Percentiles rank a stretch among this genome's conserved stretches.
Conservation (phyloP, 2,888 invertebrate species). For the Abrostola triplasia region DNA sequence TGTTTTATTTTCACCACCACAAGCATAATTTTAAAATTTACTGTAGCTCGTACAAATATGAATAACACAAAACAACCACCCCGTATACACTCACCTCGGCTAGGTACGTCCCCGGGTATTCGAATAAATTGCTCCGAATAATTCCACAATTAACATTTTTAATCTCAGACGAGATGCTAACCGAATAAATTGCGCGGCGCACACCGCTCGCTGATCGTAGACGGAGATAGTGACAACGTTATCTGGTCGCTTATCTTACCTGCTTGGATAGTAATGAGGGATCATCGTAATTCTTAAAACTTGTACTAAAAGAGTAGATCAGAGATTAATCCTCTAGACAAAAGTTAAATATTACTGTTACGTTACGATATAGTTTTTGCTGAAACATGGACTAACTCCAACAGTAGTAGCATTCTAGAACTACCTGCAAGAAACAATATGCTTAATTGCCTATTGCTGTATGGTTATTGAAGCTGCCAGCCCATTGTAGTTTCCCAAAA, state of each 20-base stretch:
- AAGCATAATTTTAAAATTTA: too few species aligned
- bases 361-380: too few species aligned
- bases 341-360: too few species aligned
- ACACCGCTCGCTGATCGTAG: conserved; percentile 62
- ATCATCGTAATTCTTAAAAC: conserved; percentile 11
- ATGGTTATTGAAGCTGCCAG: too few species aligned
- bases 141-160: conserved; percentile 88
- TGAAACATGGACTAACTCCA: too few species aligned
- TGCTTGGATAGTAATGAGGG: conserved; percentile 33
- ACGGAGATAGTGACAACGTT: conserved; percentile 63
- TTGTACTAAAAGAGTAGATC: not conserved
- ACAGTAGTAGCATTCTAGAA: too few species aligned
- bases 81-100: conserved; percentile 69
- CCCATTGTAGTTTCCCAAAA: too few species aligned
- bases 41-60: conserved; percentile 13
- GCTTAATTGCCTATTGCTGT: too few species aligned
- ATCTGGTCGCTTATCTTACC: conserved; percentile 65
- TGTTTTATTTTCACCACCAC: too few species aligned
- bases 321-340: not conserved
- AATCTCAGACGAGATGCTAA: conserved; percentile 84
- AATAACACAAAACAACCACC: conserved; percentile 45
- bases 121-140: conserved; percentile 85
- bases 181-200: conserved; percentile 78
- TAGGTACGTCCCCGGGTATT: conserved; percentile 73
- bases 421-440: too few species aligned